A percentile compares a stretch with the other conserved stretches of the same genome.
phyloP scores from a whole-genome alignment of 2,113 vertebrate genomes.

The Trochalopteron elliotii region DNA sequence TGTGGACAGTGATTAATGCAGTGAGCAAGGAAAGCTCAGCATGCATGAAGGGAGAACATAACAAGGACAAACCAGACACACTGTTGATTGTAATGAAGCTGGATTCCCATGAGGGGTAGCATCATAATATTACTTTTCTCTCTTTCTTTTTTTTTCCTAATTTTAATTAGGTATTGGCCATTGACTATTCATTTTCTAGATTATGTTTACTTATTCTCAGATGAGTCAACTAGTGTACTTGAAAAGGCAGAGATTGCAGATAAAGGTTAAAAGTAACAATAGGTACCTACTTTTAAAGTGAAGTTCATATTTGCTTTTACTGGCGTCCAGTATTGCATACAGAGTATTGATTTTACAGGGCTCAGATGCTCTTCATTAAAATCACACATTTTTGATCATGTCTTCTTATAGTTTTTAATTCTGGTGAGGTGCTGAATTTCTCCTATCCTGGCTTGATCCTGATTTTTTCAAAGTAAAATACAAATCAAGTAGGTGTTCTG shows the following conservation, averaged over 20 bases:
- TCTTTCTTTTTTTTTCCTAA: too few relatives aligned
- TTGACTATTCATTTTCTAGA: background rate
- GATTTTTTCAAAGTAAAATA: background rate
- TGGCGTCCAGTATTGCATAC: background rate
- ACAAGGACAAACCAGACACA: background rate
- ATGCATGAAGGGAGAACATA: background rate
- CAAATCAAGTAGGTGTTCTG: rapidly evolving
- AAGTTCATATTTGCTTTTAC: background rate
- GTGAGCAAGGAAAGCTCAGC: background rate
- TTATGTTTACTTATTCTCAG: background rate
- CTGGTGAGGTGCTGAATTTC: background rate
- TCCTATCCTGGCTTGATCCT: background rate
- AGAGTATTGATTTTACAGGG: background rate
- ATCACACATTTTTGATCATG: background rate
- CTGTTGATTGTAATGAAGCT: background rate
- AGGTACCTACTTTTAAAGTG: background rate
- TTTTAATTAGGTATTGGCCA: background rate
- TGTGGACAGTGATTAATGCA: conserved; percentile 6
- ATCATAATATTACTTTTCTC: background rate
- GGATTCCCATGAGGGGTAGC: background rate
- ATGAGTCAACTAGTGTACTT: background rate
- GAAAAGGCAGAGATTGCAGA: background rate
- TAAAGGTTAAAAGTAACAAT: background rate
- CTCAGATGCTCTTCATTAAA: background rate
- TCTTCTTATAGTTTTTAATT: background rate